Conservation (phyloP, 53 echinoderm and acorn worm genomes). For the Stichopus horrens region DNA sequence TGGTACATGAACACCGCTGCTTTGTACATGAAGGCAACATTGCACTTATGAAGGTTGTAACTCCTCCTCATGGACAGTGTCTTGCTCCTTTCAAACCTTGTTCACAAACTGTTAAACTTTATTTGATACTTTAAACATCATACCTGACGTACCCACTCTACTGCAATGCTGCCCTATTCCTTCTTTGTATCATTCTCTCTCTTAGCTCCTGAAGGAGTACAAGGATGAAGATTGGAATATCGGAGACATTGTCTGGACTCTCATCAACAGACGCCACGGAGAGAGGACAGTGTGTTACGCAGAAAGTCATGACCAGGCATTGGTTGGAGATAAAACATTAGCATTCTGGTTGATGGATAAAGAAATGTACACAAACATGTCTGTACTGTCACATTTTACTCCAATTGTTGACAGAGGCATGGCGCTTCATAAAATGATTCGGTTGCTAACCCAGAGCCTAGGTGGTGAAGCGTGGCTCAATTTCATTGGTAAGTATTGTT, state of each 20-base stretch:
- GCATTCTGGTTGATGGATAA: slow-evolving; percentile 99
- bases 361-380: slow-evolving; percentile 99
- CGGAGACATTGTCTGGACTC: slow-evolving; percentile 82
- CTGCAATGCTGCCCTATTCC: not conserved
- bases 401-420: slow-evolving; percentile 78
- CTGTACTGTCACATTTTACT: slow-evolving; percentile 62
- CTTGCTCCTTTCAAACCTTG: no score
- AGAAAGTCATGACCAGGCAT: slow-evolving; percentile 95
- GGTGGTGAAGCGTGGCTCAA: slow-evolving; percentile 98
- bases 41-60: no score
- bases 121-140: not conserved
- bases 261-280: slow-evolving; percentile 90
- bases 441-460: slow-evolving; percentile 84
- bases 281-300: slow-evolving; percentile 88
- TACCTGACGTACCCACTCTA: not conserved
- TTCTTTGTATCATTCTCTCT: not conserved
- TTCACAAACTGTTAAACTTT: no score
- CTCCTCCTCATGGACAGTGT: no score
- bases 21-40: no score
- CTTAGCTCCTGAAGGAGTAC: slow-evolving; percentile 74
- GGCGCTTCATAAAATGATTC: slow-evolving; percentile 83
- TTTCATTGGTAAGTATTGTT: slow-evolving; percentile 77
- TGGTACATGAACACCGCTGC: no score
- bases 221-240: slow-evolving; percentile 98
- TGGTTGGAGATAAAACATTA: slow-evolving; percentile 95